Evolutionary conservation across 2,888 invertebrate genomes (phyloP).

Genomic region (Sceliomorpha sp.): DNA sequence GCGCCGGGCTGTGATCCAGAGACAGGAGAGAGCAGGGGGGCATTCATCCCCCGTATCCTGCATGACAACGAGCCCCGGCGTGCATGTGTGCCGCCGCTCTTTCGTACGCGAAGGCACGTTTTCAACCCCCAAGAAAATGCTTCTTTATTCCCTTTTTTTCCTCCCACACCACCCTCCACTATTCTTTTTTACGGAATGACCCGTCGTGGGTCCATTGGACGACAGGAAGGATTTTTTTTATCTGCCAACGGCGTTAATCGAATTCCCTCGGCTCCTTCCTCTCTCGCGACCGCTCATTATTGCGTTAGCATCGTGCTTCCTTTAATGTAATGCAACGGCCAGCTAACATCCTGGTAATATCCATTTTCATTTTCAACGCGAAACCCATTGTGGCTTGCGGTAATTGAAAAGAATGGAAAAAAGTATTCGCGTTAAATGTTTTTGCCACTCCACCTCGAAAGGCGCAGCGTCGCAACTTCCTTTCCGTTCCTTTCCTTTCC

Average conservation of each 20-base stretch:
- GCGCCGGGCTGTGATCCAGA: slow-evolving; percentile 72
- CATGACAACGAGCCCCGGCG: slow-evolving; percentile 73
- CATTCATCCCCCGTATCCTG: slow-evolving; percentile 74
- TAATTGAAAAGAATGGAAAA: slow-evolving; percentile 48
- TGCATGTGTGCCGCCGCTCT: slow-evolving; percentile 11
- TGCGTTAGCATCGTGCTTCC: slow-evolving; percentile 29
- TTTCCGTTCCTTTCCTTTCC: too few relatives aligned
- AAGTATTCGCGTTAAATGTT: slow-evolving; percentile 19
- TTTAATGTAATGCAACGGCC: slow-evolving; percentile 41
- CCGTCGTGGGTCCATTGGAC: slow-evolving; percentile 14
- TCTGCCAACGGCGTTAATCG: slow-evolving; percentile 52
- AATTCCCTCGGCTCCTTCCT: slow-evolving; percentile 27
- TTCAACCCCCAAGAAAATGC: slow-evolving; percentile 32
- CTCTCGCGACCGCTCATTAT: slow-evolving; percentile 37
- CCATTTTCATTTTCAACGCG: slow-evolving; percentile 38
- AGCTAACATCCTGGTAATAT: slow-evolving; percentile 29
- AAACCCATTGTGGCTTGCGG: slow-evolving; percentile 17
- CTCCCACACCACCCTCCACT: too few relatives aligned
- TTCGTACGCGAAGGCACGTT: slow-evolving; percentile 21
- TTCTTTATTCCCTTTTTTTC: slow-evolving; percentile 36
- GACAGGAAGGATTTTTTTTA: slow-evolving; percentile 50
- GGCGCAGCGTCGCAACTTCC: neutral
- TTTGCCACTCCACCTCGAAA: neutral
- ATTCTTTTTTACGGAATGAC: too few relatives aligned
- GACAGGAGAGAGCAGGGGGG: slow-evolving; percentile 46